Evolutionary conservation across 2,113 vertebrate genomes (phyloP), one percentile per base, ranked within the genome.

Genomic region (Urocynchramus pylzowi): DNA sequence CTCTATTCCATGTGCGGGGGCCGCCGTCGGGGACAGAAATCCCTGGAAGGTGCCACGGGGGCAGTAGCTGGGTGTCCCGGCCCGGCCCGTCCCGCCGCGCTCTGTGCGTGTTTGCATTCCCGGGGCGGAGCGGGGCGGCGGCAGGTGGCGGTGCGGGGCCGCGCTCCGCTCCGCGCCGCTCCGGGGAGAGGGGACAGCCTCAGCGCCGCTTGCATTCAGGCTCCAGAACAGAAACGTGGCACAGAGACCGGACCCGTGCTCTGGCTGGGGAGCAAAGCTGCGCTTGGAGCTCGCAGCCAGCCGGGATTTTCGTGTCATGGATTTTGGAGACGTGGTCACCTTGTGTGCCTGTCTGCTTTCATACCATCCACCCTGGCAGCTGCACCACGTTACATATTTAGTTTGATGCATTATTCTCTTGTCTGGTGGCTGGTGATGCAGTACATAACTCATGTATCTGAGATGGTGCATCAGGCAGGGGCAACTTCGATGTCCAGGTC

Each of bases 71-170:
- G 9, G 35, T 45, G 88, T 69, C 60, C 33, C n/a, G 20, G 41
- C 54, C 37, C 9, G 8, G 7, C 18, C 28, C n/a, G 7, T 16
- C 28, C n/a, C 7, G 21, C 20, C 5, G 35, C 31, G 28, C 39
- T 30, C 1, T 26, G 2, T n/a, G 24, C 11, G 17, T 5, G 70
- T 18, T 12, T 7, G 1, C 13, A 0, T 16, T 13, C 1, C n/a
- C 2, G 3, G 60, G 53, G n/a, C 41, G 49, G 50, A n/a, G n/a
- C n/a, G n/a, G 49, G 42, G 20, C 20, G 41, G 88, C 84, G 39
- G 93, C 96, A 97, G 97, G 89, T 96, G 98, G 97, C 96, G 92
- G 80, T 96, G 70, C 95, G 23, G 49, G 9, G 37, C 85, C 9
- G 68, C 50, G 52, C 56, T 59, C 16, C 17, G 30, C 54, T 16